Base-by-base conservation (phyloP, 1,140 invertebrate genomes). In the Drosophila nannoptera region DNA sequence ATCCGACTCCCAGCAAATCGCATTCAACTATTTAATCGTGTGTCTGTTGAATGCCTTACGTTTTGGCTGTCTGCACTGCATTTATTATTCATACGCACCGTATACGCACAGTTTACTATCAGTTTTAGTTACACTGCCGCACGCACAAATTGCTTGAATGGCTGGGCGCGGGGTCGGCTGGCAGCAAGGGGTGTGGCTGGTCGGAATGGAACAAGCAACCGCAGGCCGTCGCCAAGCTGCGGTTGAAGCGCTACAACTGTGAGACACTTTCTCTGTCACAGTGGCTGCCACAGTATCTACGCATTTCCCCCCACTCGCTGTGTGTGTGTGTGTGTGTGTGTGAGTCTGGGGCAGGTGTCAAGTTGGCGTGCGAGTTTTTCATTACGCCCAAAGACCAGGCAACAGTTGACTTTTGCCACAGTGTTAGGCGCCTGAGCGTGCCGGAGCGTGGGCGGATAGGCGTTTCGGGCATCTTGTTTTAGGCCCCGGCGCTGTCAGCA, bases 1-100 rank as follows among this genome's bases (percentile, higher is more conserved):
- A 14, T 43, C 22, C 11, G 12, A 32, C 29, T 55, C 53, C 29
- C 38, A 16, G 1, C 12, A 45, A 11, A 40, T 45, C 29, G 40
- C 29, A 32, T 43, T 32, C 58, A 43, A 49, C 54, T 67, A 43
- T 67, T 31, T 62, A 14, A 36, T 38, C 53, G 43, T 58, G 50
- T 77, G 63, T 43, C 60, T 63, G 36, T 52, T 42, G 33, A 55
- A 61, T 53, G 38, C 31, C 32, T 49, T 61, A 9, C 31, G 50
- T 32, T 69, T 32, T 52, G 32, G 45, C 33, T 49, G 35, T 63
- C 35, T 45, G 12, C 58, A 62, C 29, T 62, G 42, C 42, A 64
- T 84, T 72, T 77, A 86, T 77, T 81, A 77, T 81, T 86, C 74
- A 86, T 81, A 86, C 68, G 74, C 74, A 81, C 56, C 63, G 72